Base-by-base conservation (phyloP, 2,888 invertebrate genomes). In the Synanthedon myopaeformis region DNA sequence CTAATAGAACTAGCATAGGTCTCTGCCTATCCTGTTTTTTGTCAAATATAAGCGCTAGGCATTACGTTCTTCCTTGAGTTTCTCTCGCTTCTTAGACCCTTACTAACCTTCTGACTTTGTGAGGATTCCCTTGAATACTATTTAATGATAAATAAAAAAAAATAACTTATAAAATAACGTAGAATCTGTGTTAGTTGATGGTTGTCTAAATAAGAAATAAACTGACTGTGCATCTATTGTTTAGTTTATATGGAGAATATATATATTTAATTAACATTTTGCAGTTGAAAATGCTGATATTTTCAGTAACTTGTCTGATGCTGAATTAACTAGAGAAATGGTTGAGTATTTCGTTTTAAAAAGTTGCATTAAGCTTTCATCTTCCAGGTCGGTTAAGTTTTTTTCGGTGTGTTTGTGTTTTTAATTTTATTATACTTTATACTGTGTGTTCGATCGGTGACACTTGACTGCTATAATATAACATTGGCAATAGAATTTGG, bases 101-200 rank as follows among this genome's bases (percentile, higher is more conserved):
- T 28, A 28, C n/a, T 12, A 45, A 45, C 45, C 45, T 4, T 45
- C 14, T 45, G 45, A 45, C 45, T 42, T 42, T 45, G n/a, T 13
- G 14, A 45, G 45, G 11, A 72, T 45, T 45, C 13, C 45, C 45
- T 45, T 45, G 13, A 45, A 45, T 12, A 45, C n/a, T 49, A 19
- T 12, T 50, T 42, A 50, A 42, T 53, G 11, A n/a, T 49, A 58
- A 23, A 23, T 23, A 23, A 5, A 23, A 50, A 51, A 54, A 56
- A 64, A 70, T 69, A 61, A 72, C 64, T 45, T 45, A 45, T 45
- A 45, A 45, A 45, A 45, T 45, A 45, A 45, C 45, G 69, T 73
- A 73, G 71, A 70, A 68, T 72, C 70, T 67, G 69, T 75, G 76
- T 81, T 79, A 76, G 72, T 69, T 73, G 62, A 72, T 74, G 73